phyloP scores from a whole-genome alignment of 1,140 invertebrate genomes.

The Drosophila jambulina region DNA sequence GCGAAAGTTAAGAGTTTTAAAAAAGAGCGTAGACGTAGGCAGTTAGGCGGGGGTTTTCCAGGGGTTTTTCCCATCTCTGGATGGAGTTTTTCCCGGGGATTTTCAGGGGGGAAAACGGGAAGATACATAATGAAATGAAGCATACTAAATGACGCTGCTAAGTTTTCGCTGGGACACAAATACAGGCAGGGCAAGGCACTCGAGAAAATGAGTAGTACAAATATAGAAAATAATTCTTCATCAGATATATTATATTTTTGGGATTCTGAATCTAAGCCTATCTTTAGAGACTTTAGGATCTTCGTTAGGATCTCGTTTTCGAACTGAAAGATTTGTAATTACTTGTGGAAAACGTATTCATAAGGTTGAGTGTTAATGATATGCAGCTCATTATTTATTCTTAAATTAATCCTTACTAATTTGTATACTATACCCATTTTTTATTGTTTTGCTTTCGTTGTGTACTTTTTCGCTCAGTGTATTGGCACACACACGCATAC shows the following conservation, averaged over 20 bases:
- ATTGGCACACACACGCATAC: conserved; percentile 49
- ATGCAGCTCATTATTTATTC: neutral
- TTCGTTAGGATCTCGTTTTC: neutral
- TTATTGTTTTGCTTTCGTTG: neutral
- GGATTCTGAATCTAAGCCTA: too few relatives aligned
- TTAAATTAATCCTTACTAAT: neutral
- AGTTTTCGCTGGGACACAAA: conserved; percentile 62
- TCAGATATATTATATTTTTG: rapidly evolving
- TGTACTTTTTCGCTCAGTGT: conserved; percentile 12
- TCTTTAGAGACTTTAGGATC: neutral
- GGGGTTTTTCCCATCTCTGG: neutral
- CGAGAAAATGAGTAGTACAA: neutral
- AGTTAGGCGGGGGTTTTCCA: conserved; percentile 7
- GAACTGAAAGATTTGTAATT: neutral
- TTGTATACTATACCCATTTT: neutral
- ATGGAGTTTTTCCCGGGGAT: neutral
- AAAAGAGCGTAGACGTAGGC: conserved; percentile 42
- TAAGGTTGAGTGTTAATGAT: neutral
- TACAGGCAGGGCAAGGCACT: conserved; percentile 23
- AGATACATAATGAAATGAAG: conserved; percentile 78
- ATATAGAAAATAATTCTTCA: too few relatives aligned
- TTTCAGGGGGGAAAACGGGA: conserved; percentile 9
- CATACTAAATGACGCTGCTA: conserved; percentile 81
- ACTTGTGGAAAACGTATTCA: neutral
- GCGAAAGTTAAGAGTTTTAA: conserved; percentile 77